phyloP scores from a whole-genome alignment of 2,888 invertebrate species.

The Stramonita haemastoma region DNA sequence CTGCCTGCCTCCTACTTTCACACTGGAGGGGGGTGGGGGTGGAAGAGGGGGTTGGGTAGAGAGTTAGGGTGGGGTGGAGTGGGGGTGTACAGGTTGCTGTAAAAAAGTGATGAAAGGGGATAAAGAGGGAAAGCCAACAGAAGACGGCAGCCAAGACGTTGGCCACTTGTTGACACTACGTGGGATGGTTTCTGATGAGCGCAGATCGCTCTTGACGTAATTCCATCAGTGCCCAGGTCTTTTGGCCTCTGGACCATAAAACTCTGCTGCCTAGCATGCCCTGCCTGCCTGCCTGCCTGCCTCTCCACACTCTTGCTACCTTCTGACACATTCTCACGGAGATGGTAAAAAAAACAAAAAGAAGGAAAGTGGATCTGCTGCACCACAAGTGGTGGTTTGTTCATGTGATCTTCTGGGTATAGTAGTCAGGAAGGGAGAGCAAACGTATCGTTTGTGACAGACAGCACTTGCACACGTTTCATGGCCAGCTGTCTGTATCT shows the following conservation, averaged over 20 bases:
- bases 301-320: background rate
- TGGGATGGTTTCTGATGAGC: conserved; percentile 34
- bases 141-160: background rate
- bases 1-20: background rate
- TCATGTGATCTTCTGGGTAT: no score
- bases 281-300: no score
- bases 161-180: conserved; percentile 31
- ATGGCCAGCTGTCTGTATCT: no score
- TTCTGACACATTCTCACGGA: conserved; percentile 13
- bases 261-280: no score
- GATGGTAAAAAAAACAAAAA: no score
- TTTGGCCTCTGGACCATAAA: background rate
- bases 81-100: conserved; percentile 5
- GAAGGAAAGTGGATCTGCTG: background rate
- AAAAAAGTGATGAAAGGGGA: conserved; percentile 11
- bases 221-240: conserved; percentile 26
- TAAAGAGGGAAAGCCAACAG: background rate
- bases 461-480: background rate
- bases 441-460: background rate
- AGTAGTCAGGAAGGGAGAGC: background rate
- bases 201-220: conserved; percentile 22
- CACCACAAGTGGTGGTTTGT: background rate
- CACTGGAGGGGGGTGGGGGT: background rate
- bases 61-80: background rate
- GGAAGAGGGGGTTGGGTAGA: background rate